Conservation (phyloP, 2,888 invertebrate genomes). For the Heliconius ismenius region DNA sequence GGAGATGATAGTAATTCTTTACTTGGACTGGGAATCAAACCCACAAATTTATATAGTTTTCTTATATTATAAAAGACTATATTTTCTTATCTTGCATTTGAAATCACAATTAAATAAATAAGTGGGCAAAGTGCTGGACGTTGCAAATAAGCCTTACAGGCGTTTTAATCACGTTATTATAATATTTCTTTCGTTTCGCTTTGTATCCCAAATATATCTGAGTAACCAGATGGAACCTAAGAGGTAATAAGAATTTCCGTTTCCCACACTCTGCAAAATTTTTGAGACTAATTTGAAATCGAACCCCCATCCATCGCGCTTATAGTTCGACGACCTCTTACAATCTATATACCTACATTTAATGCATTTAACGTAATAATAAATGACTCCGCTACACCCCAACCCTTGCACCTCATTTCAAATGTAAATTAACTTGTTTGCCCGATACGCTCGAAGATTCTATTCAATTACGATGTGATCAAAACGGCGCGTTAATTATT, state of each 20-base stretch:
- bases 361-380: background rate
- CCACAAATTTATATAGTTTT: background rate
- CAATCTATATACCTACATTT: background rate
- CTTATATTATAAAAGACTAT: background rate
- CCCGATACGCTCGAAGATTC: conserved; percentile 38
- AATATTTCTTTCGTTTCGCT: background rate
- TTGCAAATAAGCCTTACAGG: background rate
- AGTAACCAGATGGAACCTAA: background rate
- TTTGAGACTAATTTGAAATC: background rate
- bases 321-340: background rate
- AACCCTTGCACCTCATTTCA: conserved; percentile 8
- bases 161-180: background rate
- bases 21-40: no score
- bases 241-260: background rate
- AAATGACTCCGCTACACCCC: conserved; percentile 7
- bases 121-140: background rate
- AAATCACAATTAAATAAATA: background rate
- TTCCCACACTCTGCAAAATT: no score
- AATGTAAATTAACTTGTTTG: conserved; percentile 42
- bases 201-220: background rate
- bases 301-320: background rate
- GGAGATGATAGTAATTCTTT: no score
- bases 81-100: background rate
- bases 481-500: conserved; percentile 43
- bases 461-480: conserved; percentile 42